Evolutionary conservation across 2,888 invertebrate genomes (phyloP), one percentile per base, ranked within the genome.

Genomic region (Dynastes hyllus): DNA sequence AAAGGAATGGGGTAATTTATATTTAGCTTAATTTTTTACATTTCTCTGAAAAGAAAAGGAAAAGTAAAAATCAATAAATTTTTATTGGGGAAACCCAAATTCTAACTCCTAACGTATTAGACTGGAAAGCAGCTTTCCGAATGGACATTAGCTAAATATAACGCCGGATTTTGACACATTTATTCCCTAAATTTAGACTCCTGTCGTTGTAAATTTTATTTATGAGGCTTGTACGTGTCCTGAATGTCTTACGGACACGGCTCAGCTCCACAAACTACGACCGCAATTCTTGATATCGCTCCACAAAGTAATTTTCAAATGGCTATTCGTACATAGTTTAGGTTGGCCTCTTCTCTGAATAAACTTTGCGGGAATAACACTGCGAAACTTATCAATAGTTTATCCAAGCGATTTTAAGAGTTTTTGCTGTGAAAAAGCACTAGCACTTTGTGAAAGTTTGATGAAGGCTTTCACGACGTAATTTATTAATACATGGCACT

Each of bases 181-280:
- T 73, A 73, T 58, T 58, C 58, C 58, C 58, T 73, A 73, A 73
- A 73, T 73, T 73, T 73, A 73, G 73, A 58, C 8, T 22, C 37
- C 37, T 16, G 71, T 40, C 40, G 73, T 61, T 73, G 73, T 73
- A 58, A 71, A 73, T 61, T 73, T 73, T 73, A 73, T 73, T 73
- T 73, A 73, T 73, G 73, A 58, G 58, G 29, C 27, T 45, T 40
- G 73, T 58, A 58, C 58, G 73, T 73, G 73, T 22, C 37, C 13
- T 4, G 58, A 40, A 73, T 73, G 73, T 61, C 37, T 58, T 58
- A 58, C n/a, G 53, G 70, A 70, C 13, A 9, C 53, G 53, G 50
- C 53, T 53, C 11, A 22, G 55, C 55, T 58, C 55, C 29, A 16
- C 29, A 53, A 32, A 70, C 16, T 53, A 53, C 40, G 32, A 51